Evolutionary conservation across 2,797 vertebrate genomes (phyloP).

Genomic region (Peromyscus nudipes): DNA sequence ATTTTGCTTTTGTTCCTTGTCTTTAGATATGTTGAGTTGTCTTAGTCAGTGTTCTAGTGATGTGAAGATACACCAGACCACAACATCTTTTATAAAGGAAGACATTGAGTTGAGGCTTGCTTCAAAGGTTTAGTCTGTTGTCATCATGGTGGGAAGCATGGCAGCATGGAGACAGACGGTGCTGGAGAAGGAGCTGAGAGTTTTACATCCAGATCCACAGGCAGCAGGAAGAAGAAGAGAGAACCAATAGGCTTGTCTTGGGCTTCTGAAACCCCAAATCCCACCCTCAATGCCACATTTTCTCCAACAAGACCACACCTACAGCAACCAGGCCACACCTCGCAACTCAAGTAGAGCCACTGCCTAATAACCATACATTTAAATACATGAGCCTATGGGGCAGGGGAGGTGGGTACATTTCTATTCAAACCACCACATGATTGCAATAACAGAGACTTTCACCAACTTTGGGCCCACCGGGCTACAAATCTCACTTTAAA

Average conservation of each 20-base stretch:
- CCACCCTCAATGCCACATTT: background rate
- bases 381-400: background rate
- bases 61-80: background rate
- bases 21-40: conserved; percentile 72
- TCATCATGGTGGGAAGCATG: background rate
- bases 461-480: background rate
- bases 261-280: background rate
- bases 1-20: conserved; percentile 54
- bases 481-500: background rate
- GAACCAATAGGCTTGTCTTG: background rate
- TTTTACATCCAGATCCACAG: background rate
- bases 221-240: background rate
- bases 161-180: background rate
- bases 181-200: background rate
- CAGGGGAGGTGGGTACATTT: background rate
- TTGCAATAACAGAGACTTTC: conserved; percentile 66
- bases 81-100: background rate
- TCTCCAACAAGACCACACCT: background rate
- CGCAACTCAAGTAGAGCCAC: background rate
- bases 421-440: background rate
- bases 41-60: background rate
- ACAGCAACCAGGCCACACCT: background rate
- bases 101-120: background rate
- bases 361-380: background rate
- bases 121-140: background rate